These are phyloP conservation scores for Lerema accius DNA, from an alignment of 1,140 invertebrate genomes.

Conservation along the genomic window DNA sequence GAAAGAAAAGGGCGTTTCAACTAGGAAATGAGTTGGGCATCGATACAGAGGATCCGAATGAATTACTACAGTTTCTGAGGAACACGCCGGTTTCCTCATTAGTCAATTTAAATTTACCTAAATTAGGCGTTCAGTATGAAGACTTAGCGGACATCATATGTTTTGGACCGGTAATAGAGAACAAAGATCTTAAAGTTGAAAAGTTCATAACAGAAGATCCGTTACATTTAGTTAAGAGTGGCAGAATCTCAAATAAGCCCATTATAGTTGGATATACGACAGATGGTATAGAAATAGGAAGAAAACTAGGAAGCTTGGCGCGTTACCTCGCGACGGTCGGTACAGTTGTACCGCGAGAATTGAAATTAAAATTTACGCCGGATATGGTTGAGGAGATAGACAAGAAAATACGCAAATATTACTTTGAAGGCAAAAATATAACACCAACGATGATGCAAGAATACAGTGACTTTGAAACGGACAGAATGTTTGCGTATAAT, in stretches of 20 bases:
- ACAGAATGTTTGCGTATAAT: constrained; percentile 64
- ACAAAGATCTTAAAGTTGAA: constrained; percentile 47
- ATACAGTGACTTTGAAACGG: constrained; percentile 56
- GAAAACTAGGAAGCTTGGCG: constrained; percentile 53
- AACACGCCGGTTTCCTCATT: constrained; percentile 54
- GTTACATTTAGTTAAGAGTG: constrained; percentile 49
- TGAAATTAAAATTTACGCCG: constrained; percentile 56
- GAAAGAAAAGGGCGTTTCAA: constrained; percentile 61
- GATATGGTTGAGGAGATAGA: constrained; percentile 46
- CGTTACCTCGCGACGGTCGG: constrained; percentile 41
- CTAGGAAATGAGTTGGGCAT: constrained; percentile 63
- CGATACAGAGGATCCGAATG: constrained; percentile 57
- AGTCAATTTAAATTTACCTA: constrained; percentile 61
- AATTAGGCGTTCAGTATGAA: constrained; percentile 39
- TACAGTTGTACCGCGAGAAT: constrained; percentile 62
- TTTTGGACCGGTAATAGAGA: constrained; percentile 73
- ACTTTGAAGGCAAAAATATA: constrained; percentile 56
- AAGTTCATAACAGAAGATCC: constrained; percentile 64
- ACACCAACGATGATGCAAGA: constrained; percentile 49
- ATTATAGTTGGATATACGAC: constrained; percentile 67
- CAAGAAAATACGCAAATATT: constrained; percentile 55
- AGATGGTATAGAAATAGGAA: constrained; percentile 70
- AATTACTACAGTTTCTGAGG: constrained; percentile 64
- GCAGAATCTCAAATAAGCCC: constrained; percentile 56
- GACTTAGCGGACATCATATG: constrained; percentile 57